Percentiles rank a stretch among this genome's conserved stretches.
These are phyloP conservation scores for Listronotus oregonensis DNA, from an alignment of 1,140 invertebrate genomes.

Conservation along the genomic window DNA sequence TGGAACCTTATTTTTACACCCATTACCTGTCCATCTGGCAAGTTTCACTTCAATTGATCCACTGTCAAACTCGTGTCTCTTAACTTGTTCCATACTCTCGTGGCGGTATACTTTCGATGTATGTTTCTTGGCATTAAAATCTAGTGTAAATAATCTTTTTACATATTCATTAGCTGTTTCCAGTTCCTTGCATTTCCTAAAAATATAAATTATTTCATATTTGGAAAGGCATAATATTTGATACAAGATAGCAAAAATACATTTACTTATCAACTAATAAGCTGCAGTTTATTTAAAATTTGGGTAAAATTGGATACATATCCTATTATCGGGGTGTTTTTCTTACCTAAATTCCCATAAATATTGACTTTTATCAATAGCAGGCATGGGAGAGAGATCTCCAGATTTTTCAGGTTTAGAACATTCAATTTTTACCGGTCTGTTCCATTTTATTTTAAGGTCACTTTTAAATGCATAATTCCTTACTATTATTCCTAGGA, in stretches of 20 bases:
- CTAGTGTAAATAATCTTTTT: conserved; percentile 62
- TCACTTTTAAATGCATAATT: conserved; percentile 62
- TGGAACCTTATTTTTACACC: neutral
- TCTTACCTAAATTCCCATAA: conserved; percentile 49
- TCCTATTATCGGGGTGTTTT: too few species aligned
- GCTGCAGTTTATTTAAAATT: too few species aligned
- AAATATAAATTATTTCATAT: neutral
- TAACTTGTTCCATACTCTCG: conserved; percentile 59
- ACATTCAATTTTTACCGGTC: conserved; percentile 62
- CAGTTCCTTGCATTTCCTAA: conserved; percentile 59
- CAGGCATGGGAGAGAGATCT: conserved; percentile 58
- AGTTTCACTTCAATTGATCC: conserved; percentile 63
- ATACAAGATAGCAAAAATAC: too few species aligned
- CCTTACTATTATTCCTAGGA: conserved; percentile 13
- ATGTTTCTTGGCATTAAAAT: conserved; percentile 58
- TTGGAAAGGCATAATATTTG: neutral
- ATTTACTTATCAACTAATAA: too few species aligned
- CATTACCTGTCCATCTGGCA: conserved; percentile 54
- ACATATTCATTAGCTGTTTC: conserved; percentile 62
- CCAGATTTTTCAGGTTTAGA: conserved; percentile 63
- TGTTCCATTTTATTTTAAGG: conserved; percentile 68
- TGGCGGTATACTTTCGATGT: conserved; percentile 53
- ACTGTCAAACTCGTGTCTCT: conserved; percentile 61
- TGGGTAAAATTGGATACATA: too few species aligned
- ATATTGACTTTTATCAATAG: conserved; percentile 54